A percentile compares a stretch with the other conserved stretches of the same genome.
Evolutionary conservation across 2,113 vertebrate species (phyloP).

Genomic region (Upupa epops): DNA sequence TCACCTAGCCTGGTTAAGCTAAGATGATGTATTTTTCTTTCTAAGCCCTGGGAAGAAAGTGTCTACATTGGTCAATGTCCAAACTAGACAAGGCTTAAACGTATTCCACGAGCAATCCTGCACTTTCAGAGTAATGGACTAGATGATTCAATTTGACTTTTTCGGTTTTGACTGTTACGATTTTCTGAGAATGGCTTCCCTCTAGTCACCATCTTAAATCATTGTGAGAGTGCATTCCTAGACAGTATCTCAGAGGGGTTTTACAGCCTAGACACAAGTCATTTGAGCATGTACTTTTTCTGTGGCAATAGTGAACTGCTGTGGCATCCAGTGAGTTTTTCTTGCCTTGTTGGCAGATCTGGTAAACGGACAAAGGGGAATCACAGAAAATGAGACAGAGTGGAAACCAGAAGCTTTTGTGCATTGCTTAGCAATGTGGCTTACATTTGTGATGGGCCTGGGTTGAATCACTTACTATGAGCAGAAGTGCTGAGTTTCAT

Average conservation of each 20-base stretch:
- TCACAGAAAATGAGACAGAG: not conserved
- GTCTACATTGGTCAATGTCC: not conserved
- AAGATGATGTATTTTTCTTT: not conserved
- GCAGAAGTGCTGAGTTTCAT: not conserved
- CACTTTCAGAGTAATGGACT: not conserved
- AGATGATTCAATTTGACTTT: not conserved
- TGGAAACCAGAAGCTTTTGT: not conserved
- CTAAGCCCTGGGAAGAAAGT: not conserved
- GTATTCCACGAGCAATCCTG: not conserved
- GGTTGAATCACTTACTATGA: not conserved
- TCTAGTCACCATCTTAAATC: not conserved
- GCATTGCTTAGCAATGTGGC: not conserved
- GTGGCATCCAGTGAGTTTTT: not conserved
- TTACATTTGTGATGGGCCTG: not conserved
- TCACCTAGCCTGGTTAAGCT: not conserved
- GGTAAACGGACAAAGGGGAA: not conserved
- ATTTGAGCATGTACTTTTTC: not conserved
- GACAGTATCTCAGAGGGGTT: not conserved
- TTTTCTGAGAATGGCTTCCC: not conserved
- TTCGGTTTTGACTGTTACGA: not conserved
- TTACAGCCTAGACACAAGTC: not conserved
- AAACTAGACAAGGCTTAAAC: not conserved
- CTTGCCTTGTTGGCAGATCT: not conserved
- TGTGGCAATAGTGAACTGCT: not conserved
- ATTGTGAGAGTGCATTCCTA: rapidly evolving